Percentiles rank a stretch among this genome's conserved stretches.
These are phyloP conservation scores for Morpho deidamia DNA, from an alignment of 2,888 invertebrate species.

Conservation along the genomic window DNA sequence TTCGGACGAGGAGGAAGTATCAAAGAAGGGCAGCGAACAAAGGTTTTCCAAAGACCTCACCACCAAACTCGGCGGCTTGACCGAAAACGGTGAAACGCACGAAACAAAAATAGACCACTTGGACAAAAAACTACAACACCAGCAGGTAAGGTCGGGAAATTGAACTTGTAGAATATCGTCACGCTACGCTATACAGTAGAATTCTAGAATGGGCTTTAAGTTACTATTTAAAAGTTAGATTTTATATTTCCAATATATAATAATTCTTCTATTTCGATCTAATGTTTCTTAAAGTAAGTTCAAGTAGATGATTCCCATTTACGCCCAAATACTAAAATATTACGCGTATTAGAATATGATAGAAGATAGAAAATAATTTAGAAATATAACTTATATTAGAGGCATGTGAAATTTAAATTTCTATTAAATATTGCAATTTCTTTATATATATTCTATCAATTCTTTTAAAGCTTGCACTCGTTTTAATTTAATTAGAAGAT, in stretches of 20 bases:
- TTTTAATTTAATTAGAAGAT: too few species aligned
- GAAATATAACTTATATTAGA: too few species aligned
- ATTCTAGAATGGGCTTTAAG: conserved; percentile 7
- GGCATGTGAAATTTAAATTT: too few species aligned
- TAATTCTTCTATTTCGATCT: too few species aligned
- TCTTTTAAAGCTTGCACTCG: too few species aligned
- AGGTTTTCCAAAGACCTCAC: conserved; percentile 75
- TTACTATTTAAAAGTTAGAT: neutral
- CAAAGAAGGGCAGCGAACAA: conserved; percentile 61
- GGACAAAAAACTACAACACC: conserved; percentile 82
- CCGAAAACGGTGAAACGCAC: conserved; percentile 44
- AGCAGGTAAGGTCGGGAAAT: conserved; percentile 72
- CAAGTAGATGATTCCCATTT: too few species aligned
- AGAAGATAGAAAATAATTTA: too few species aligned
- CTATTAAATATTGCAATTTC: too few species aligned
- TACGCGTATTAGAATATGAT: too few species aligned
- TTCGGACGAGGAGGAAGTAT: conserved; percentile 88
- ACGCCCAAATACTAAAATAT: too few species aligned
- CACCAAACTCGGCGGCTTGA: conserved; percentile 70
- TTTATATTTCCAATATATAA: neutral
- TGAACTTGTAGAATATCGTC: conserved; percentile 4
- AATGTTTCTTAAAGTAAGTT: too few species aligned
- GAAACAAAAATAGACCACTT: conserved; percentile 78
- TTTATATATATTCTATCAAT: too few species aligned
- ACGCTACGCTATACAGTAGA: conserved; percentile 9